Base-by-base conservation (phyloP, 2,797 vertebrate genomes). In the Hipposideros larvatus region DNA sequence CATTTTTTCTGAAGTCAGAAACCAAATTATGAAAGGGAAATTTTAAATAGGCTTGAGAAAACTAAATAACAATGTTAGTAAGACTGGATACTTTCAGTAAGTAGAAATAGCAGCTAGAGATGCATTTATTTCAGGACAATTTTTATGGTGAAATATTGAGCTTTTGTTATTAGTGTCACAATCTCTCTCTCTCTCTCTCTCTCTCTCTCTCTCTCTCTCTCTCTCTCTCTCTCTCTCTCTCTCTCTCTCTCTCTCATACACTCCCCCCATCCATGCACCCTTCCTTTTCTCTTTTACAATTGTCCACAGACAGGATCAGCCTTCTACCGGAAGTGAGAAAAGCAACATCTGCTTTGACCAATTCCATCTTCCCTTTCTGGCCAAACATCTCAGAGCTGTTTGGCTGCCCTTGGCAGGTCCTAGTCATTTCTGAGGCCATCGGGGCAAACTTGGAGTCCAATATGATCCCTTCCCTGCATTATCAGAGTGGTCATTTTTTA, bases 41-140 rank as follows among this genome's bases (percentile, higher is more conserved):
- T 14, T 94, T 97, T 92, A 84, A 94, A 96, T 88, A 96, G 15
- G 70, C 26, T 1, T 91, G 14, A 11, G 21, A 7, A 91, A 96
- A 91, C 66, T 41, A 92, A 59, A 61, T 65, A 26, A 65, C 8
- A 19, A 70, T 59, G 24, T 77, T 63, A 82, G 11, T 65, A 75
- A 97, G 46, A 91, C 4, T 48, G 4, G 46, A 51, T 26, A n/a
- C 21, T 80, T 87, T 84, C 34, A 11, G n/a, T n/a, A 83, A 59
- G 31, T 11, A 53, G 57, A 83, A 83, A 51, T 28, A 85, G 34
- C 28, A 82, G 31, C 34, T n/a, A 41, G 4, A 4, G 65, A 65
- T 91, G 41, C 9, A 51, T 8, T 66, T 87, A 65, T 71, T 90
- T 85, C 34, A 79, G 41, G 57, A 41, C 2, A 74, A 28, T 48